Evolutionary conservation across 2,797 vertebrate genomes (phyloP).

Genomic region (Eremophila alpestris): DNA sequence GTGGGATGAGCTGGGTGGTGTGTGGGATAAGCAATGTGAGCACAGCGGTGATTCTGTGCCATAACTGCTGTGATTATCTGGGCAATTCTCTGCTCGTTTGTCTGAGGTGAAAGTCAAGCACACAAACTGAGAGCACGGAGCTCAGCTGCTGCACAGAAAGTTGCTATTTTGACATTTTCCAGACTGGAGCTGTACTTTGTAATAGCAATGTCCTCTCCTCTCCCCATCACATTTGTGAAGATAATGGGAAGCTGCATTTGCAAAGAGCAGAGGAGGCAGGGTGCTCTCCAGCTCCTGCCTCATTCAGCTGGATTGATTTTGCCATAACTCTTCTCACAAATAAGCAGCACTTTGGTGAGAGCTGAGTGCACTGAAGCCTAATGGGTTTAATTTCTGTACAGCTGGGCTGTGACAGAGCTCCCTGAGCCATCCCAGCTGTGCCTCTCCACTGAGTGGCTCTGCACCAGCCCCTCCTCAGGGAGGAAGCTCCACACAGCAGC

Average conservation of each 20-base stretch:
- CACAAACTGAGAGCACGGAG: neutral
- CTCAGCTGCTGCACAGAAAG: neutral
- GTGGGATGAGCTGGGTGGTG: neutral
- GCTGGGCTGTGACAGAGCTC: conserved; percentile 21
- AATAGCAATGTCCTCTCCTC: neutral
- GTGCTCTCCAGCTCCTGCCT: neutral
- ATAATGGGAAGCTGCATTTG: conserved; percentile 6
- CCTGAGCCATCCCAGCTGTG: conserved; percentile 31
- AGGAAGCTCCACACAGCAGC: neutral
- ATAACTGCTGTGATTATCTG: neutral
- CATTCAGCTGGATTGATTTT: conserved; percentile 36
- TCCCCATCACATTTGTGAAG: neutral
- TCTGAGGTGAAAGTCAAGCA: neutral
- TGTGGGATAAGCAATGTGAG: neutral
- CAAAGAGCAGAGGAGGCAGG: neutral
- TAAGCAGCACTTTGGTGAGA: neutral
- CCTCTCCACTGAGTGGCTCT: neutral
- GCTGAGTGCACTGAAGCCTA: conserved; percentile 10
- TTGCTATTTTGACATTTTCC: neutral
- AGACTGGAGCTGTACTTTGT: neutral
- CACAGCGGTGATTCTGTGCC: neutral
- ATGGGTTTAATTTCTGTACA: conserved; percentile 47
- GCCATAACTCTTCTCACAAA: neutral
- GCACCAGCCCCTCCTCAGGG: neutral
- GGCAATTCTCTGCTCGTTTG: neutral